Evolutionary conservation across 2,113 vertebrate species (phyloP), one percentile per base, ranked within the genome.

Genomic region (Baryphthengus martii): DNA sequence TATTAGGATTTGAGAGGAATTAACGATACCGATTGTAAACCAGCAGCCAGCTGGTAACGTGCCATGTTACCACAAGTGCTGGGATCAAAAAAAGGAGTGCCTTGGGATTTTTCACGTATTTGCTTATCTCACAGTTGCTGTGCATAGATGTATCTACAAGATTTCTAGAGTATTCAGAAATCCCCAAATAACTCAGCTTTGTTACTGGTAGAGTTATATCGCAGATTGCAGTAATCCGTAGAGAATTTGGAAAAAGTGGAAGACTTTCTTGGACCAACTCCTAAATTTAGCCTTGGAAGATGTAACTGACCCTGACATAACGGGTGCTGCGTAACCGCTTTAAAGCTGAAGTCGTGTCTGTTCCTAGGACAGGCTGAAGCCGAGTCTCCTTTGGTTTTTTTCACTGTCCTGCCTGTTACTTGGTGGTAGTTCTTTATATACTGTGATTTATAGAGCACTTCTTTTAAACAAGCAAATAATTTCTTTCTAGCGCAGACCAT

Each of bases 401-500:
- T 20, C 31, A 12, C 13, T 66, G 35, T 71, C 47, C 70, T 94
- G 39, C 29, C 39, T 72, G 39, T 63, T 87, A 33, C 67, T 83
- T 77, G 35, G 15, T 90, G 18, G 18, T 91, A 88, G 75, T 29
- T 85, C 17, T 91, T 76, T 70, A 55, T 59, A 16, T 23, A n/a
- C 40, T 40, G 35, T 47, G 67, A 84, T 91, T 94, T 93, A 77
- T 35, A 47, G 67, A 71, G 26, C 79, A 63, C 44, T 89, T 85
- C 18, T 92, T 95, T 73, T 47, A 91, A 94, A 79, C 42, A 70
- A 58, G 75, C 78, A 88, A 80, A 80, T 90, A 85, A 77, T 88
- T 96, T 76, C 68, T 61, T 95, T 82, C 72, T 88, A 39, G 83
- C 76, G 40, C 50, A 88, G 42, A n/a, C 71, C 62, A 76, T 91